Conservation (phyloP, 2,113 vertebrate genomes). For the Phocoena phocoena region DNA sequence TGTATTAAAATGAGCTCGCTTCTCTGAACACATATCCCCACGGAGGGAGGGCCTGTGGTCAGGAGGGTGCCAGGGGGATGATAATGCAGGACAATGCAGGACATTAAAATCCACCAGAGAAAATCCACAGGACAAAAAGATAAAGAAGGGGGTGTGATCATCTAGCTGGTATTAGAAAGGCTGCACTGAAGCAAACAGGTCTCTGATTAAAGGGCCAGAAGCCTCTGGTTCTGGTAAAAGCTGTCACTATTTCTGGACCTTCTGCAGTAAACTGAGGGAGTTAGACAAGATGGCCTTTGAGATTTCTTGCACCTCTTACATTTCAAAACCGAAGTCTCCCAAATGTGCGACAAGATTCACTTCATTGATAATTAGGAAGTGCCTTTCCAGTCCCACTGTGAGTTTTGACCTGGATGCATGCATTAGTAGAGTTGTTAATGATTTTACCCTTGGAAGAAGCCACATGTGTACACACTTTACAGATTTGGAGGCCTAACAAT, state of each 20-base stretch:
- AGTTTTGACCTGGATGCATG: background rate
- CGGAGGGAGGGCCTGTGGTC: background rate
- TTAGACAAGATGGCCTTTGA: background rate
- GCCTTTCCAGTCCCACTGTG: background rate
- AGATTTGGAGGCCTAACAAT: background rate
- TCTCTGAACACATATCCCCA: background rate
- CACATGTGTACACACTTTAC: background rate
- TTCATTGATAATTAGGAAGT: background rate
- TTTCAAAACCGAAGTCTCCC: background rate
- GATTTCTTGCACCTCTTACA: background rate
- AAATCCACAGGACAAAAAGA: background rate
- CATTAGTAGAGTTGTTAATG: background rate
- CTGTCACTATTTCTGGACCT: background rate
- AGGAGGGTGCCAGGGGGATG: background rate
- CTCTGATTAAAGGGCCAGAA: background rate
- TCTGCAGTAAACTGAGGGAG: background rate
- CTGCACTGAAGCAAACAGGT: background rate
- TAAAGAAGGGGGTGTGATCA: background rate
- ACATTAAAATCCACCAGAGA: background rate
- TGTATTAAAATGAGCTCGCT: background rate
- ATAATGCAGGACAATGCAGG: background rate
- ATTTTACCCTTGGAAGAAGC: background rate
- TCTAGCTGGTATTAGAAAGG: background rate
- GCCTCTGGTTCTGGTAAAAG: background rate
- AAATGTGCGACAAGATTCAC: background rate